Conservation (phyloP, 1,140 invertebrate genomes). For the Proctacanthus coquilletti region DNA sequence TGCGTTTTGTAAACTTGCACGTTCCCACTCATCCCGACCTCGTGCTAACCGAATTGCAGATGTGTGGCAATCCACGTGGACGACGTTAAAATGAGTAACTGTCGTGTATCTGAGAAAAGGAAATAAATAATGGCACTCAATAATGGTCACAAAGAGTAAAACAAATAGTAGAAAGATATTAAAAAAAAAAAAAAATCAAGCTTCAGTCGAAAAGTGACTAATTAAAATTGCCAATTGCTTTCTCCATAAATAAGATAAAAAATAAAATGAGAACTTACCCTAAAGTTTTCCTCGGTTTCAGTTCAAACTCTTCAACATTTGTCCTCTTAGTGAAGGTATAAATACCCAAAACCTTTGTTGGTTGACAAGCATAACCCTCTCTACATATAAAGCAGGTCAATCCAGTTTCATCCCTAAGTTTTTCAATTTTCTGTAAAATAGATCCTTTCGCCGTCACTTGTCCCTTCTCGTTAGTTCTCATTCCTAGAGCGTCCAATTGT, state of each 20-base stretch:
- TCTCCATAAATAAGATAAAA: too few relatives aligned
- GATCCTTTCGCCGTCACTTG: slow-evolving; percentile 81
- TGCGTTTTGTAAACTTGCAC: slow-evolving; percentile 91
- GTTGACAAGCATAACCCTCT: slow-evolving; percentile 92
- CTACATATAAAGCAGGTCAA: slow-evolving; percentile 96
- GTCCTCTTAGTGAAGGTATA: slow-evolving; percentile 96
- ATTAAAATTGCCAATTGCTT: too few relatives aligned
- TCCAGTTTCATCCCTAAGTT: slow-evolving; percentile 87
- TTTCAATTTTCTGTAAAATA: slow-evolving; percentile 85
- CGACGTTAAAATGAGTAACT: slow-evolving; percentile 95
- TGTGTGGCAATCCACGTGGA: slow-evolving; percentile 96
- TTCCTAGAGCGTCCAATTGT: slow-evolving; percentile 85
- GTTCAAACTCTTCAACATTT: slow-evolving; percentile 86
- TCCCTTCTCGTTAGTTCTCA: slow-evolving; percentile 88
- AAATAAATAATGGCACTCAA: too few relatives aligned
- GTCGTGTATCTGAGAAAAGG: slow-evolving; percentile 53
- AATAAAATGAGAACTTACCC: too few relatives aligned
- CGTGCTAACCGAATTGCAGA: slow-evolving; percentile 68
- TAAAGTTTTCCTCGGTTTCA: slow-evolving; percentile 64
- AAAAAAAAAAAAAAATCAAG: too few relatives aligned
- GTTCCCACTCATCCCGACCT: slow-evolving; percentile 91
- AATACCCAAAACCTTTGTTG: slow-evolving; percentile 81
- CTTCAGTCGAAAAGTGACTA: too few relatives aligned
- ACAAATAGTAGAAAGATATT: too few relatives aligned
- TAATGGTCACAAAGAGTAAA: too few relatives aligned